phyloP scores from a whole-genome alignment of 2,888 invertebrate species.

The Agrypnus murinus region DNA sequence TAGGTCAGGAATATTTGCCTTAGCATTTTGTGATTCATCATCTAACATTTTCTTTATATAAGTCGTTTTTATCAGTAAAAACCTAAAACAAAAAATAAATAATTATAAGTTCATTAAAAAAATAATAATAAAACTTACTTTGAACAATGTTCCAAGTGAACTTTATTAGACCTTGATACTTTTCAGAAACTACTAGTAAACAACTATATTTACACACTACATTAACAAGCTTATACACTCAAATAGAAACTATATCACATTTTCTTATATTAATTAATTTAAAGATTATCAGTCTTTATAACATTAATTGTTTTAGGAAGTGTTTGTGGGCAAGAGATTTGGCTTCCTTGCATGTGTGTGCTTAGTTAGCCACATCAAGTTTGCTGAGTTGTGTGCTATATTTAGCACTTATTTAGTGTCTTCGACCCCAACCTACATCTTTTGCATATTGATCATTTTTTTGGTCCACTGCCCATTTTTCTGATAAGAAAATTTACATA shows the following conservation, averaged over 20 bases:
- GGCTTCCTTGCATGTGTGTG: conserved; percentile 5
- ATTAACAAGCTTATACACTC: too few species aligned
- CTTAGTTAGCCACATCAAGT: neutral
- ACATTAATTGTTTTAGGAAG: conserved; percentile 9
- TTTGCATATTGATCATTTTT: conserved; percentile 2
- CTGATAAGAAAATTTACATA: too few species aligned
- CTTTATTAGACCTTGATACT: conserved; percentile 15
- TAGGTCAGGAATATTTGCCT: conserved; percentile 8
- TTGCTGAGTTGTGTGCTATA: neutral
- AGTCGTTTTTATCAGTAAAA: neutral
- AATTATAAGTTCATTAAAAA: neutral
- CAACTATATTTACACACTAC: neutral
- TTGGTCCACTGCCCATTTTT: neutral
- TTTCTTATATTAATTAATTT: neutral
- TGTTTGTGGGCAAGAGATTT: conserved; percentile 11
- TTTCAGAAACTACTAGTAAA: conserved; percentile 2
- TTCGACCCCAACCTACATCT: conserved; percentile 22
- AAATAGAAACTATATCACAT: neutral
- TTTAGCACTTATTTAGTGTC: conserved; percentile 8
- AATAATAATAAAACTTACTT: conserved; percentile 5
- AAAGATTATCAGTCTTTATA: neutral
- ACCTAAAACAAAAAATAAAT: conserved; percentile 1
- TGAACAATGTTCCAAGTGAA: conserved; percentile 4
- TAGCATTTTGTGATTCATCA: conserved; percentile 10
- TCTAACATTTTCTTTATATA: conserved; percentile 22